These are phyloP conservation scores for Drosophila azteca DNA, from an alignment of 1,140 invertebrate species.

Conservation along the genomic window DNA sequence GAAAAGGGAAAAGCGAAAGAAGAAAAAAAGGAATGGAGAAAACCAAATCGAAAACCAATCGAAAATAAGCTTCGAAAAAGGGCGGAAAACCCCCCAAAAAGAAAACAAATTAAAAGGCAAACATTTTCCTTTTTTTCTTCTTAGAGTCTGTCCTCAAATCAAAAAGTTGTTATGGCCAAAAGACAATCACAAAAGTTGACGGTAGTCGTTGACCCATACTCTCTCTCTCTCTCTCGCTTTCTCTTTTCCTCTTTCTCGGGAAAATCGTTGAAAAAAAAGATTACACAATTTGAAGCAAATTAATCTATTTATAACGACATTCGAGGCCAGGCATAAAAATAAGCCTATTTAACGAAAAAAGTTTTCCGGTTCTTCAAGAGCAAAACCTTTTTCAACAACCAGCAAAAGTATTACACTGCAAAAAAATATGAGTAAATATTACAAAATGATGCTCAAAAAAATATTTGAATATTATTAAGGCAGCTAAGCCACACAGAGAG, in stretches of 20 bases:
- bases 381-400: slow-evolving; percentile 50
- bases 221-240: neutral
- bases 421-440: too few relatives aligned
- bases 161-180: slow-evolving; percentile 75
- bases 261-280: slow-evolving; percentile 31
- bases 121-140: slow-evolving; percentile 39
- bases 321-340: slow-evolving; percentile 68
- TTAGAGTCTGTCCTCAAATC: slow-evolving; percentile 50
- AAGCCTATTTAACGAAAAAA: slow-evolving; percentile 54
- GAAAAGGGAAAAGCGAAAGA: neutral
- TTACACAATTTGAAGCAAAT: slow-evolving; percentile 75
- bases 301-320: slow-evolving; percentile 80
- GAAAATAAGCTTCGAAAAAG: slow-evolving; percentile 48
- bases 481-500: too few relatives aligned
- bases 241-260: too few relatives aligned
- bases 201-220: slow-evolving; percentile 13
- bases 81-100: slow-evolving; percentile 12
- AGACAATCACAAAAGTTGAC: slow-evolving; percentile 65
- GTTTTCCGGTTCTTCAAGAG: slow-evolving; percentile 14
- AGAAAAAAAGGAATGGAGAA: slow-evolving; percentile 17
- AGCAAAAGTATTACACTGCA: slow-evolving; percentile 4
- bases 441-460: too few relatives aligned
- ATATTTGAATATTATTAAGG: too few relatives aligned
- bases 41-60: slow-evolving; percentile 72
- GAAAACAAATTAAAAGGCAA: slow-evolving; percentile 66